Percentiles rank a stretch among this genome's conserved stretches.
phyloP scores from a whole-genome alignment of 2,797 vertebrate species.

The Brachyrhaphis roseni region DNA sequence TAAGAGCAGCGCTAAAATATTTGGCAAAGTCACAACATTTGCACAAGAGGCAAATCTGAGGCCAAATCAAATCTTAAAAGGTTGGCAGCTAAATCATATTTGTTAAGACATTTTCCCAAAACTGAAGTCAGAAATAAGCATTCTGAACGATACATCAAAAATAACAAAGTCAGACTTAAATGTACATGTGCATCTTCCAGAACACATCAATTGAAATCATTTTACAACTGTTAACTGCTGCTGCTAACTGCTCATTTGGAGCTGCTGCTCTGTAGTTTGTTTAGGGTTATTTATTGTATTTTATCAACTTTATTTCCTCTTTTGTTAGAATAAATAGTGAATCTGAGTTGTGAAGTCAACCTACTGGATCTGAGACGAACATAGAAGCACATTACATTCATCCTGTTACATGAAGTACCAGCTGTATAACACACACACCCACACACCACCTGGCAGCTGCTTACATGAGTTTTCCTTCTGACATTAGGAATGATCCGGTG shows the following conservation, averaged over 20 bases:
- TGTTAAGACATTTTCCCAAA: not conserved
- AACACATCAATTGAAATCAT: not conserved
- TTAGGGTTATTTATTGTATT: too few species aligned
- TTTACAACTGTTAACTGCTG: too few species aligned
- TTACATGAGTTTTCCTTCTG: not conserved
- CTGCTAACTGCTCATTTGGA: too few species aligned
- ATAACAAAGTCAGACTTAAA: not conserved
- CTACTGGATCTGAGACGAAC: too few species aligned
- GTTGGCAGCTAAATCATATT: too few species aligned
- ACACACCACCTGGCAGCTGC: not conserved
- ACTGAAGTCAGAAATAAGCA: not conserved
- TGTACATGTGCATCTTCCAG: not conserved
- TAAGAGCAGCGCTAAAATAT: conserved; percentile 3
- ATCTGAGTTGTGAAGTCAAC: too few species aligned
- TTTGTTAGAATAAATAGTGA: too few species aligned
- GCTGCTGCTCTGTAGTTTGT: too few species aligned
- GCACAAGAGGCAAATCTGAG: not conserved
- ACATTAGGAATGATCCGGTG: not conserved
- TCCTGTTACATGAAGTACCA: not conserved
- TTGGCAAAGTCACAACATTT: conserved; percentile 2
- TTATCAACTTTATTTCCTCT: too few species aligned
- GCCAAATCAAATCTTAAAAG: not conserved
- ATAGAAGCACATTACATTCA: not conserved
- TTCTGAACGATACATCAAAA: not conserved
- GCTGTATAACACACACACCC: not conserved